Conservation (phyloP, 2,113 vertebrate genomes). For the Bambusicola thoracicus region DNA sequence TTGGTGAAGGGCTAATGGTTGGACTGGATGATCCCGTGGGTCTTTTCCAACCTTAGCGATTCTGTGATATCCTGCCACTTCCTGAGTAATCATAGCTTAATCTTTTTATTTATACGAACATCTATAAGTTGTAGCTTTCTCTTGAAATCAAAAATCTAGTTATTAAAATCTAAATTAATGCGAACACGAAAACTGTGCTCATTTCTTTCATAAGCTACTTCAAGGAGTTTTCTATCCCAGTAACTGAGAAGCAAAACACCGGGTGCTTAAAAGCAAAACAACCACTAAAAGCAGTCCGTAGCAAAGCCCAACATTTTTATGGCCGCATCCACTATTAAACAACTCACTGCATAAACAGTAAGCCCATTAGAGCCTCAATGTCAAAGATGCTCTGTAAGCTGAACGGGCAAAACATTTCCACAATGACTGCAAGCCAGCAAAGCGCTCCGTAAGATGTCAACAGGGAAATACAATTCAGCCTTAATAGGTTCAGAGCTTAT, state of each 20-base stretch:
- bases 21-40: too few species aligned
- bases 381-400: constrained; percentile 51
- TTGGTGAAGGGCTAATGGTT: too few species aligned
- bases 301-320: background rate
- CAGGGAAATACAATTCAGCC: constrained; percentile 63
- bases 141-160: background rate
- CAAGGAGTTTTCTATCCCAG: background rate
- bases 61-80: background rate
- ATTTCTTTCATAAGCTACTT: background rate
- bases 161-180: background rate
- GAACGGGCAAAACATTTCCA: constrained; percentile 24
- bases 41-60: too few species aligned
- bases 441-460: constrained; percentile 52
- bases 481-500: constrained; percentile 61
- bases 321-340: constrained; percentile 46
- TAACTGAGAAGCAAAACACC: background rate
- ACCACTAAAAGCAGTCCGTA: background rate
- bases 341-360: constrained; percentile 34
- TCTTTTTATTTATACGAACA: background rate
- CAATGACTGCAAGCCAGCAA: constrained; percentile 46
- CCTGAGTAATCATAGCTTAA: background rate
- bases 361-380: constrained; percentile 51
- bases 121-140: background rate
- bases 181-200: background rate
- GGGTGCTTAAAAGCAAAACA: background rate